Conservation (phyloP, 1,140 invertebrate genomes). For the Colletes latitarsis region DNA sequence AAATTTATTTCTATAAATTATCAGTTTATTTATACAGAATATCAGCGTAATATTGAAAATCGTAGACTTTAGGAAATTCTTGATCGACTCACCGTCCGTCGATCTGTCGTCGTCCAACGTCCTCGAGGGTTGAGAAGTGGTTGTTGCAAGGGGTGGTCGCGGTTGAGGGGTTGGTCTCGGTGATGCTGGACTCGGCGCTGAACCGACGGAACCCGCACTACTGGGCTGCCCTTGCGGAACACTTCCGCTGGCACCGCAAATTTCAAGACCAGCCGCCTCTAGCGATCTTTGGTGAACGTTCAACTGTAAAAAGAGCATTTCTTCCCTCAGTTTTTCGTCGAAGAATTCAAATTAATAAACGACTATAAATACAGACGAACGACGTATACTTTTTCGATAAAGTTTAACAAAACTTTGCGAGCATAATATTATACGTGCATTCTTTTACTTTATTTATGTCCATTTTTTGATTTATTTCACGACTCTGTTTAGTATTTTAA, state of each 20-base stretch:
- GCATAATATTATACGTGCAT: no score
- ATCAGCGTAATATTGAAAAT: neutral
- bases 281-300: constrained; percentile 79
- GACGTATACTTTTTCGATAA: no score
- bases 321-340: neutral
- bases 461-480: no score
- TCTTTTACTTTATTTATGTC: no score
- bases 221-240: constrained; percentile 80
- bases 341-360: neutral
- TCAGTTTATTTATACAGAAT: no score
- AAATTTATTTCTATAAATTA: no score
- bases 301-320: constrained; percentile 69
- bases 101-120: constrained; percentile 79
- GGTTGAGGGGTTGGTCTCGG: constrained; percentile 79
- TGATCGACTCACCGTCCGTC: constrained; percentile 75
- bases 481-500: no score
- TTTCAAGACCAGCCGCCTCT: constrained; percentile 77
- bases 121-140: constrained; percentile 78
- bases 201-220: constrained; percentile 79
- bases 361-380: no score
- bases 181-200: constrained; percentile 79
- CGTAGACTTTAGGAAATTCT: neutral
- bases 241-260: constrained; percentile 76
- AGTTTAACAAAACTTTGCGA: no score
- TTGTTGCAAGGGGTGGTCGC: constrained; percentile 73